These are phyloP conservation scores for Uromys caudimaculatus DNA, from an alignment of 2,797 vertebrate species.

Conservation along the genomic window DNA sequence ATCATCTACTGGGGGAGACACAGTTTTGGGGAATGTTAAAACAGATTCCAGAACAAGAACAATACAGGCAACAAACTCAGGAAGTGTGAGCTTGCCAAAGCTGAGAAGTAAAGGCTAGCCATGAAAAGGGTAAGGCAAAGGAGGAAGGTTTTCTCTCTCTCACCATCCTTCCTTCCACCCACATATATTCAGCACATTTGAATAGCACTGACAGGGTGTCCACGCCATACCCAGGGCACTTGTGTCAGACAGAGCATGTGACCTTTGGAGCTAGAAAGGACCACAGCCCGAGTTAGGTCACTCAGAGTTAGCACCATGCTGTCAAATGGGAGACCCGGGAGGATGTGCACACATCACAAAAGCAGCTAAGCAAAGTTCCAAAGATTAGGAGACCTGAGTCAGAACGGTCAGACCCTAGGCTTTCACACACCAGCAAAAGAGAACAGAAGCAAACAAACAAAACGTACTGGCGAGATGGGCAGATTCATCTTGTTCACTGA, in stretches of 20 bases:
- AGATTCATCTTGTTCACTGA: not conserved
- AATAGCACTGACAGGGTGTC: not conserved
- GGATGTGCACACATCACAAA: not conserved
- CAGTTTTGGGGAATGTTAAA: not conserved
- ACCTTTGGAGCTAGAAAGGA: not conserved
- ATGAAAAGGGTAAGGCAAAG: not conserved
- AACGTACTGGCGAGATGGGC: not conserved
- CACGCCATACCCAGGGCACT: not conserved
- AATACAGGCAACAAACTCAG: not conserved
- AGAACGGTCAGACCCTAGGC: not conserved
- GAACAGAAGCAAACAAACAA: not conserved
- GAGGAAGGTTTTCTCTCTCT: not conserved
- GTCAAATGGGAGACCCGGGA: not conserved
- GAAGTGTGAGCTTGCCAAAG: not conserved
- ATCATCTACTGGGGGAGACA: not conserved
- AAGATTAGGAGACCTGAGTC: constrained; percentile 9
- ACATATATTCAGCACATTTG: not conserved
- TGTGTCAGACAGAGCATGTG: not conserved
- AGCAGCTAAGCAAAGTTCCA: not conserved
- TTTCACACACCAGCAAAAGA: not conserved
- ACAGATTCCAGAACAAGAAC: not conserved
- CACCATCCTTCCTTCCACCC: not conserved
- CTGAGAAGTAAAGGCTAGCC: not conserved
- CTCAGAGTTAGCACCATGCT: not conserved
- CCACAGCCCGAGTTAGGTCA: not conserved